These are phyloP conservation scores for Dasysyrphus tricinctus DNA, from an alignment of 2,888 invertebrate genomes.

Conservation along the genomic window DNA sequence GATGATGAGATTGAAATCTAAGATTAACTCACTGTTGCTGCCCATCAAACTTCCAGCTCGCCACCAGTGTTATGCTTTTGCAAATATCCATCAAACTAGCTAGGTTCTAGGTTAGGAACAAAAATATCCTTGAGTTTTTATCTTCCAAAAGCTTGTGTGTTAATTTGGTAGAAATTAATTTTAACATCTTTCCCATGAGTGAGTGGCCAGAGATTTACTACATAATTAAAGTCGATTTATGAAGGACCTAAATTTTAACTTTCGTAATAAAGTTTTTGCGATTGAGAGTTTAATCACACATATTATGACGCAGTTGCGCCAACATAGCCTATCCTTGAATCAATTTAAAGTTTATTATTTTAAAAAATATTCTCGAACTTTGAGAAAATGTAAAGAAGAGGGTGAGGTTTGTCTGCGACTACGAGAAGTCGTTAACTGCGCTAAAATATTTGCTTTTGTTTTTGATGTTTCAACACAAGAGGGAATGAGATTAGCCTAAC, in stretches of 20 bases:
- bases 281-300: slow-evolving; percentile 11
- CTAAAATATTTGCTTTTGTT: slow-evolving; percentile 14
- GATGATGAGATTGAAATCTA: neutral
- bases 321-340: neutral
- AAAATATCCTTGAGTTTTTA: slow-evolving; percentile 14
- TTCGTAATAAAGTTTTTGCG: neutral
- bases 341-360: neutral
- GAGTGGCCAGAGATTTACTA: slow-evolving; percentile 4
- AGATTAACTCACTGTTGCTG: slow-evolving; percentile 39
- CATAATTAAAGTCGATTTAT: slow-evolving; percentile 1
- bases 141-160: slow-evolving; percentile 42
- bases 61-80: neutral
- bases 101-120: neutral
- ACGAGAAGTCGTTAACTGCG: neutral
- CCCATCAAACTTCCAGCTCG: slow-evolving; percentile 42
- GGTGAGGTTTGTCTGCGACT: neutral
- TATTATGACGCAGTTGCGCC: neutral
- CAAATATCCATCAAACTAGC: neutral
- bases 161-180: slow-evolving; percentile 60
- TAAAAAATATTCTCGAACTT: neutral
- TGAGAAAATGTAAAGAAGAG: no score
- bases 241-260: slow-evolving; percentile 27
- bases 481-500: slow-evolving; percentile 13
- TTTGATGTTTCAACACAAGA: slow-evolving; percentile 18
- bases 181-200: slow-evolving; percentile 11